Evolutionary conservation across 2,797 vertebrate species (phyloP).

Genomic region (Artibeus lituratus): DNA sequence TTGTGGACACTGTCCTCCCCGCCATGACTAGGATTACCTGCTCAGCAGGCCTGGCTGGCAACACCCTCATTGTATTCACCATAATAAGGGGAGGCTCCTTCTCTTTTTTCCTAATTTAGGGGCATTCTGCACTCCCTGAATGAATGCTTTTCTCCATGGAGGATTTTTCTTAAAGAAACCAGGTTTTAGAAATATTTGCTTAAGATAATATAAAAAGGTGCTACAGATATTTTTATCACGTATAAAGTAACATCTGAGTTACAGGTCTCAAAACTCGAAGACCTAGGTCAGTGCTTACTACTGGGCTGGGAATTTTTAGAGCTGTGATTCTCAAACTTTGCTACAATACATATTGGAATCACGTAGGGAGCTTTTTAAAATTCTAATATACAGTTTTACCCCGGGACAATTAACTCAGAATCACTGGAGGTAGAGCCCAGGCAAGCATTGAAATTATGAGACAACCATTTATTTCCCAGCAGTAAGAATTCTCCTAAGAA

Average conservation of each 20-base stretch:
- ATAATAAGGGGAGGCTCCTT: slow-evolving; percentile 71
- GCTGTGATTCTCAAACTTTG: not conserved
- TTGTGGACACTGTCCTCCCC: slow-evolving; percentile 79
- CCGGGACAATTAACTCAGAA: not conserved
- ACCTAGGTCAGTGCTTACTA: not conserved
- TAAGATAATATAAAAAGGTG: slow-evolving; percentile 6
- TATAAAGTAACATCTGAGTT: not conserved
- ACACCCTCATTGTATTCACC: slow-evolving; percentile 77
- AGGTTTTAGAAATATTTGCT: not conserved
- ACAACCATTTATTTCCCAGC: not conserved
- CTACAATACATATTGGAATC: not conserved
- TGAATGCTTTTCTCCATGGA: not conserved
- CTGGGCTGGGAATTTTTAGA: not conserved
- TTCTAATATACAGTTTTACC: not conserved
- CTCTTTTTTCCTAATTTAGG: not conserved
- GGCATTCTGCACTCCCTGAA: not conserved
- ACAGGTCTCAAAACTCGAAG: not conserved
- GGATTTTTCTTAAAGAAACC: slow-evolving; percentile 2
- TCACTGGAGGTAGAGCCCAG: not conserved
- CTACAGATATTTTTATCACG: not conserved
- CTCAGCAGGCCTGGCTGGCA: slow-evolving; percentile 78
- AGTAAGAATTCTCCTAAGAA: not conserved
- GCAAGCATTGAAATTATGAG: not conserved
- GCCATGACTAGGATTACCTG: slow-evolving; percentile 78
- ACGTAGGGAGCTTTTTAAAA: not conserved